phyloP scores from a whole-genome alignment of 1,140 invertebrate species.

The Drosophila nigrodunni region DNA sequence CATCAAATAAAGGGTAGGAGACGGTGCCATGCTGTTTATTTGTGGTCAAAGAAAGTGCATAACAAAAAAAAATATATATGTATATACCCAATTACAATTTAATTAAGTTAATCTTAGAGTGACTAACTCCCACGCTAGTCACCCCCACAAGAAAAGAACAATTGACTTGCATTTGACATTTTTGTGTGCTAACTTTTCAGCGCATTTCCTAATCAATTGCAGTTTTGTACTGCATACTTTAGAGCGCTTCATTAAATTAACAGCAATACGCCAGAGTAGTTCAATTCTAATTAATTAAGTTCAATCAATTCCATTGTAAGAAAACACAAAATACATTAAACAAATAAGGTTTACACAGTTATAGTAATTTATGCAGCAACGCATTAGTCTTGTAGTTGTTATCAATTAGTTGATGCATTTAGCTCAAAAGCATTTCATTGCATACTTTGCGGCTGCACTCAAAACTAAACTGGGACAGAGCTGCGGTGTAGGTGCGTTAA shows the following conservation, averaged over 20 bases:
- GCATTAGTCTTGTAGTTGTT: too few species aligned
- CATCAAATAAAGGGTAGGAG: slow-evolving; percentile 32
- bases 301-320: too few species aligned
- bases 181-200: not conserved
- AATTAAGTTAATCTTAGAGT: slow-evolving; percentile 70
- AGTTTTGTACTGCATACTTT: slow-evolving; percentile 33
- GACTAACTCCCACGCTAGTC: slow-evolving; percentile 18
- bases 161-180: not conserved
- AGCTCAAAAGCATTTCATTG: not conserved
- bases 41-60: slow-evolving; percentile 27
- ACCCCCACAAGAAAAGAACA: too few species aligned
- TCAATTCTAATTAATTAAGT: too few species aligned
- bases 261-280: too few species aligned
- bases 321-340: too few species aligned
- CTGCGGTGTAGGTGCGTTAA: not conserved
- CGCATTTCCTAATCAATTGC: not conserved
- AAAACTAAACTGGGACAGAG: not conserved
- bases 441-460: slow-evolving; percentile 13
- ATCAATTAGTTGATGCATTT: too few species aligned
- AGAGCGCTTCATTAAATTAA: not conserved
- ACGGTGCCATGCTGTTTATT: slow-evolving; percentile 29
- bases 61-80: slow-evolving; percentile 21
- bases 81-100: slow-evolving; percentile 75
- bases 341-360: too few species aligned
- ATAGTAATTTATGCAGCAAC: too few species aligned